Percentiles rank a stretch among this genome's conserved stretches.
Conservation (phyloP, 2,113 vertebrate species). For the Pleuronectes platessa region DNA sequence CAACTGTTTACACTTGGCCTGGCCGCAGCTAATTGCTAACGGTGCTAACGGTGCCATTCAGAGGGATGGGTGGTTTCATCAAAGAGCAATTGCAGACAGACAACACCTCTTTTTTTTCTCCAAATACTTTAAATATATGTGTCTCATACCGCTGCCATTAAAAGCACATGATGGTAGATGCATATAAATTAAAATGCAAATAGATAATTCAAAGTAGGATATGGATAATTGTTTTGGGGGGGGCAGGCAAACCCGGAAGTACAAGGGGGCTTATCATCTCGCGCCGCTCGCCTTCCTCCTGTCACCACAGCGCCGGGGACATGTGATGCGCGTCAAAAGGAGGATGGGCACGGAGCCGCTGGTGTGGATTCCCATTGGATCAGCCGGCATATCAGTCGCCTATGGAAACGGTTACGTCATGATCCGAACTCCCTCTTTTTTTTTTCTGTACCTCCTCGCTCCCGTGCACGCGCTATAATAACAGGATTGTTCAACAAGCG, state of each 20-base stretch:
- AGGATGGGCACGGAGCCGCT: constrained; percentile 70
- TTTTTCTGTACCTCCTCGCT: background rate
- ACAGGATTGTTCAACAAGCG: constrained; percentile 64
- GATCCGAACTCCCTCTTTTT: constrained; percentile 55
- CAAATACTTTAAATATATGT: background rate
- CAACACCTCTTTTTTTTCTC: background rate
- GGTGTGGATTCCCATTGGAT: constrained; percentile 82
- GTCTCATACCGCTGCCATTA: background rate
- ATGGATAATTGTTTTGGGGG: too few relatives aligned
- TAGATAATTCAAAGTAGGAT: background rate
- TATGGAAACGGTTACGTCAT: constrained; percentile 84
- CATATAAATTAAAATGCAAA: background rate
- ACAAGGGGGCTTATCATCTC: background rate
- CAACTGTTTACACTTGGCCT: background rate
- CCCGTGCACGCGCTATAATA: constrained; percentile 64
- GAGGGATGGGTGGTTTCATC: too few relatives aligned
- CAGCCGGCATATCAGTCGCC: constrained; percentile 79
- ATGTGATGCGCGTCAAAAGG: constrained; percentile 79
- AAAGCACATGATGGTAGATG: too few relatives aligned
- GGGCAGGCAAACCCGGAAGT: constrained; percentile 53
- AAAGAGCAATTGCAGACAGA: background rate
- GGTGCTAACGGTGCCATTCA: too few relatives aligned
- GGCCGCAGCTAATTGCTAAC: too few relatives aligned
- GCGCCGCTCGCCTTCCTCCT: constrained; percentile 33
- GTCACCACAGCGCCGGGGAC: constrained; percentile 75